Evolutionary conservation across 2,888 invertebrate species (phyloP).

Genomic region (Drosophila prostipennis): DNA sequence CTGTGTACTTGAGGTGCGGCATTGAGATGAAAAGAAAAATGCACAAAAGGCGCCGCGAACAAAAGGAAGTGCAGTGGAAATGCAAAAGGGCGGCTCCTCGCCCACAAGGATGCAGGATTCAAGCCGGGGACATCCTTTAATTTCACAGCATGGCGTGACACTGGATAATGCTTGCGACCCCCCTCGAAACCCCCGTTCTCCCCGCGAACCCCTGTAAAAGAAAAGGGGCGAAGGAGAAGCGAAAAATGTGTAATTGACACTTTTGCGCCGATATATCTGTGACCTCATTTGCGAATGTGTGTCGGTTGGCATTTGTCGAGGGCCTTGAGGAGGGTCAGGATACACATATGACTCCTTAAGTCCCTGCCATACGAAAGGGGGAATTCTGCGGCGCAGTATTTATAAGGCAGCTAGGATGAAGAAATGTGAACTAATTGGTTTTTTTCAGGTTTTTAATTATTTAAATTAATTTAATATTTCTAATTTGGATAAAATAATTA

Average conservation of each 20-base stretch:
- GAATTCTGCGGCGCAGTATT: neutral
- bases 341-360: conserved; percentile 43
- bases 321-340: conserved; percentile 75
- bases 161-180: conserved; percentile 35
- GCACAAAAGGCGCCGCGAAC: conserved; percentile 37
- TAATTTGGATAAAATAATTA: too few relatives aligned
- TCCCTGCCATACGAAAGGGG: neutral
- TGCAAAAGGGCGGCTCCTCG: neutral
- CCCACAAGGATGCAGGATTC: conserved; percentile 7
- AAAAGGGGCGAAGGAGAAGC: conserved; percentile 26
- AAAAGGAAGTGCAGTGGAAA: conserved; percentile 50
- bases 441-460: too few relatives aligned
- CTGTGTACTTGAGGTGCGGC: conserved; percentile 5
- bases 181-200: neutral
- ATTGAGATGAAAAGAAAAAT: conserved; percentile 2
- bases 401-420: neutral
- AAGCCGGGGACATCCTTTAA: conserved; percentile 34
- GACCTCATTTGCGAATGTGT: conserved; percentile 77
- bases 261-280: conserved; percentile 74
- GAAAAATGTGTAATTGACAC: conserved; percentile 77
- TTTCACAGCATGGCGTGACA: conserved; percentile 46
- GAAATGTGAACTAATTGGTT: neutral
- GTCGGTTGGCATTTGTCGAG: conserved; percentile 48
- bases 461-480: too few relatives aligned
- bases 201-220: conserved; percentile 12